phyloP scores from a whole-genome alignment of 2,113 vertebrate species.

The Phalacrocorax brasilianus region DNA sequence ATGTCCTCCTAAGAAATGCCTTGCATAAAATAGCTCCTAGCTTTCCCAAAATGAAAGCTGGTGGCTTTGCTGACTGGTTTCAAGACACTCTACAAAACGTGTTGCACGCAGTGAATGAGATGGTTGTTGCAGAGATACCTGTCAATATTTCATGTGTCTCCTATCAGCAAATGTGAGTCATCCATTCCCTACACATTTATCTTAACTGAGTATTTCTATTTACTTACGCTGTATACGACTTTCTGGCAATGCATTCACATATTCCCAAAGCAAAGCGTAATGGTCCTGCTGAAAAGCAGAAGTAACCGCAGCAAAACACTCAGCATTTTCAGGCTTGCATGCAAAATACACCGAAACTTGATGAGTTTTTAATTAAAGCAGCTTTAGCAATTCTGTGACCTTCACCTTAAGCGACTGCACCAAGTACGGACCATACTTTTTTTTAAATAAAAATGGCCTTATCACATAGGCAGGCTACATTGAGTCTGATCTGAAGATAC shows the following conservation, averaged over 20 bases:
- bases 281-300: neutral
- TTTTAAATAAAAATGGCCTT: neutral
- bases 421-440: neutral
- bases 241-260: neutral
- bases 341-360: neutral
- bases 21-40: neutral
- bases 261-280: neutral
- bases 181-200: too few relatives aligned
- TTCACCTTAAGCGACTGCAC: neutral
- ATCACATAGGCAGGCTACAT: neutral
- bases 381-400: neutral
- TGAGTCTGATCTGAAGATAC: neutral
- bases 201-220: neutral
- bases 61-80: neutral
- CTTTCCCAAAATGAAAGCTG: neutral
- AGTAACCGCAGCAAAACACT: neutral
- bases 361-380: neutral
- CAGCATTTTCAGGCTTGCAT: neutral
- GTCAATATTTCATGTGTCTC: neutral
- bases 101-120: neutral
- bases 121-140: neutral
- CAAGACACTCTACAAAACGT: neutral
- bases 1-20: neutral
- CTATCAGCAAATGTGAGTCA: constrained; percentile 1
- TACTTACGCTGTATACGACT: neutral